Conservation (phyloP, 2,797 vertebrate species). For the Melanotaenia trifasciata region DNA sequence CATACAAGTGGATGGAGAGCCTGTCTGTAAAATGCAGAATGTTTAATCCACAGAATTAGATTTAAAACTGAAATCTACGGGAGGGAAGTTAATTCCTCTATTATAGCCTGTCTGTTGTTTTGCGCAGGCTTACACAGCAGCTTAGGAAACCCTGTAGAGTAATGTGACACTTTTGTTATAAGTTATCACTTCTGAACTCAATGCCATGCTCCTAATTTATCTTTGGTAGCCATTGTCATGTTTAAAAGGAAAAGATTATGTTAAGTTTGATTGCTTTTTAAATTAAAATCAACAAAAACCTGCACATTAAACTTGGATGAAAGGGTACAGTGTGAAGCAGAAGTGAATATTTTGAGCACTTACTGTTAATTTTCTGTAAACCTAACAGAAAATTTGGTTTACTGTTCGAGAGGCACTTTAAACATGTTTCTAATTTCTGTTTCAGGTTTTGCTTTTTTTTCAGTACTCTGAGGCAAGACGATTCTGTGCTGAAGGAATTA, state of each 20-base stretch:
- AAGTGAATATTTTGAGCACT: not conserved
- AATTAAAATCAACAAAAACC: not conserved
- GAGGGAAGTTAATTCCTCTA: not conserved
- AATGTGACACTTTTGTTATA: not conserved
- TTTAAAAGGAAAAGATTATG: not conserved
- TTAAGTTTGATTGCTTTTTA: not conserved
- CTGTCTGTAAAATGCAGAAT: not conserved
- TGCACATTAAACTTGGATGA: not conserved
- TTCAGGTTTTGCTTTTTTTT: not conserved
- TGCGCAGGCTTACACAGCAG: conserved; percentile 17
- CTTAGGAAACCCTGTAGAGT: conserved; percentile 32
- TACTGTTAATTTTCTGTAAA: not conserved
- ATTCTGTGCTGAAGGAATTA: not conserved
- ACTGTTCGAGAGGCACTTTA: too few relatives aligned
- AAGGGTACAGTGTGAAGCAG: not conserved
- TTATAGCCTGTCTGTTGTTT: not conserved
- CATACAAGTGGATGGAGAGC: not conserved
- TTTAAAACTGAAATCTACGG: not conserved
- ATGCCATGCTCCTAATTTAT: not conserved
- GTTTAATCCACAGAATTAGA: conserved; percentile 6
- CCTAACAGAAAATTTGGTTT: not conserved
- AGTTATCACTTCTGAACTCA: not conserved
- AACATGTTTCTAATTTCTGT: not conserved
- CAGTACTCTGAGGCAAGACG: not conserved
- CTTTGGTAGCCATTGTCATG: not conserved